Evolutionary conservation across 2,797 vertebrate species (phyloP).

Genomic region (Mormyrops boulengeri): DNA sequence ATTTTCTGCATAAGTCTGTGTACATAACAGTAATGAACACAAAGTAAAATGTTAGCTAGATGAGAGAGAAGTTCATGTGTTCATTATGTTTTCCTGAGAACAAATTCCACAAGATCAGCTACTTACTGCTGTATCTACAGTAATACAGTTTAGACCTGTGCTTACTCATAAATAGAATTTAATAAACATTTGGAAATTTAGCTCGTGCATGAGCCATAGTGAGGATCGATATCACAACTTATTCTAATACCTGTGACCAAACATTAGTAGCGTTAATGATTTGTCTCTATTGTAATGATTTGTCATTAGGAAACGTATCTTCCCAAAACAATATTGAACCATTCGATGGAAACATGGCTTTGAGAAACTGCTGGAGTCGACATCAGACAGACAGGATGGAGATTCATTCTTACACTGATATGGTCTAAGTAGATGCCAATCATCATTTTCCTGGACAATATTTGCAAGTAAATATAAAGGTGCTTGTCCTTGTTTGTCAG

Average conservation of each 20-base stretch:
- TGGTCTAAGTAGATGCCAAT: not conserved
- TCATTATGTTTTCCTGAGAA: not conserved
- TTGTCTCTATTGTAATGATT: not conserved
- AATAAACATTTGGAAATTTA: not conserved
- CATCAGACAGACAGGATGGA: not conserved
- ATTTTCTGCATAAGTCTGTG: not conserved
- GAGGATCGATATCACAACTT: not conserved
- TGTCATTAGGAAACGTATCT: not conserved
- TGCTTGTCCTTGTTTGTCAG: not conserved
- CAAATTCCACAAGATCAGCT: not conserved
- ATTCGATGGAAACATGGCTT: not conserved
- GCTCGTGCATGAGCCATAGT: not conserved
- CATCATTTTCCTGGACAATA: not conserved
- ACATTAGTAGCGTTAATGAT: not conserved
- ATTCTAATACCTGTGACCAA: not conserved
- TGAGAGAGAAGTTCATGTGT: not conserved
- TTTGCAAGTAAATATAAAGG: not conserved
- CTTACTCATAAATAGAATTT: not conserved
- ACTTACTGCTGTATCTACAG: not conserved
- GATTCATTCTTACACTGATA: not conserved
- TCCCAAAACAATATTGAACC: not conserved
- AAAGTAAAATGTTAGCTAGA: not conserved
- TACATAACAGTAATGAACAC: not conserved
- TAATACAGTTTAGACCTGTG: not conserved
- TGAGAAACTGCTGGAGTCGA: not conserved